Evolutionary conservation across 1,140 invertebrate genomes (phyloP).

Genomic region (Magallana angulata): DNA sequence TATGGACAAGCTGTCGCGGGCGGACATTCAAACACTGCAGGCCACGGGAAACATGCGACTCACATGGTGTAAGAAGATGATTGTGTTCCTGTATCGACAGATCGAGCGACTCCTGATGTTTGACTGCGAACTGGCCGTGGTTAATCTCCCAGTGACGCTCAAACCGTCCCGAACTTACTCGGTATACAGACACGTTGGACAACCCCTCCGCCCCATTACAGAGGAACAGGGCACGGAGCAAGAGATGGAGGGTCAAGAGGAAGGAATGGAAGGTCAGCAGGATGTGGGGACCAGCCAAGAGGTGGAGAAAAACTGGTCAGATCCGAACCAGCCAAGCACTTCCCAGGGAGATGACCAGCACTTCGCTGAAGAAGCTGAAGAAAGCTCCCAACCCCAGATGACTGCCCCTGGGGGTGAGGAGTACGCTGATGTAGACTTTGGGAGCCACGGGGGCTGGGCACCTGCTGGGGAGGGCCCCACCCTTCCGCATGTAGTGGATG

Average conservation of each 20-base stretch:
- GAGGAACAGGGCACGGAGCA: background rate
- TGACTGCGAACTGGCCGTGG: conserved; percentile 47
- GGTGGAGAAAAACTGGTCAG: background rate
- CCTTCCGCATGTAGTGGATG: background rate
- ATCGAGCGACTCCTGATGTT: conserved; percentile 57
- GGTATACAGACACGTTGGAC: conserved; percentile 19
- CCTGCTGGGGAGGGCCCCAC: background rate
- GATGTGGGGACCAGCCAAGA: background rate
- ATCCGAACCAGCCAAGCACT: background rate
- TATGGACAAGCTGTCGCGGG: conserved; percentile 21
- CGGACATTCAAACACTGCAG: conserved; percentile 36
- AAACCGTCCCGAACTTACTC: conserved; percentile 47
- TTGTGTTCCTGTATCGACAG: conserved; percentile 44
- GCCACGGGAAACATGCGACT: conserved; percentile 35
- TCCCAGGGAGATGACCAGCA: background rate
- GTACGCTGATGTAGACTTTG: background rate
- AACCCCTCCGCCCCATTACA: background rate
- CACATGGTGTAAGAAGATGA: conserved; percentile 55
- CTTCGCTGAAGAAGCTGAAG: too few relatives aligned
- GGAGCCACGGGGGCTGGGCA: background rate
- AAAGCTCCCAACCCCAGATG: too few relatives aligned
- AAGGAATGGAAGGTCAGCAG: background rate
- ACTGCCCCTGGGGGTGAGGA: too few relatives aligned
- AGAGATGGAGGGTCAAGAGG: conserved; percentile 14
- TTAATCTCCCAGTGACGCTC: conserved; percentile 14